phyloP scores from a whole-genome alignment of 2,797 vertebrate species.

The Dipus sagitta region DNA sequence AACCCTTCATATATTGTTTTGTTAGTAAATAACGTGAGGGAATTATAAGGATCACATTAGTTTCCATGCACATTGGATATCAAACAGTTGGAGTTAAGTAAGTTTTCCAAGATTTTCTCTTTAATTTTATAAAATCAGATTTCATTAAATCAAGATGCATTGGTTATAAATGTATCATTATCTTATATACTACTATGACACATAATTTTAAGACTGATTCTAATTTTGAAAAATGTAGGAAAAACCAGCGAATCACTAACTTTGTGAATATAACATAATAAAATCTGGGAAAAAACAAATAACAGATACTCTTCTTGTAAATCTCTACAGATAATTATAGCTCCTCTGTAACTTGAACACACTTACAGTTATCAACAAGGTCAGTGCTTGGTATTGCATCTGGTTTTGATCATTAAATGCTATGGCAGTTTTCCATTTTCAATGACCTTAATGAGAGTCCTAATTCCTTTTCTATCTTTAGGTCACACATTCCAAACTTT shows the following conservation, averaged over 20 bases:
- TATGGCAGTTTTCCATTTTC: neutral
- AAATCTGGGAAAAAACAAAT: neutral
- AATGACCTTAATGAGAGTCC: conserved; percentile 35
- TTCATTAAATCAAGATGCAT: neutral
- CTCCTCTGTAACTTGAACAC: neutral
- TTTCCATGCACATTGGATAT: neutral
- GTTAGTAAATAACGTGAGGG: conserved; percentile 8
- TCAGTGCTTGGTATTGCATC: neutral
- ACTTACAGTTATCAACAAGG: neutral
- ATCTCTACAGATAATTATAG: neutral
- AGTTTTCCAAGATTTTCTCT: conserved; percentile 28
- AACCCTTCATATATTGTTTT: neutral
- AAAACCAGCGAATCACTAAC: conserved; percentile 30
- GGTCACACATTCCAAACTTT: conserved; percentile 15
- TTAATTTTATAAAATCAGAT: conserved; percentile 21
- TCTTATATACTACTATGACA: neutral
- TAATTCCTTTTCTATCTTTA: conserved; percentile 51
- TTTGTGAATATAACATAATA: neutral
- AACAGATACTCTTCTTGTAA: neutral
- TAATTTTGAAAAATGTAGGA: conserved; percentile 48
- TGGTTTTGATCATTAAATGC: neutral
- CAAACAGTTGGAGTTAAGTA: neutral
- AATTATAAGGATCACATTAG: neutral
- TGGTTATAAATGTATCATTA: neutral
- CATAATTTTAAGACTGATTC: conserved; percentile 9